phyloP scores from a whole-genome alignment of 1,140 invertebrate genomes.

The Xylocopa sonorina region DNA sequence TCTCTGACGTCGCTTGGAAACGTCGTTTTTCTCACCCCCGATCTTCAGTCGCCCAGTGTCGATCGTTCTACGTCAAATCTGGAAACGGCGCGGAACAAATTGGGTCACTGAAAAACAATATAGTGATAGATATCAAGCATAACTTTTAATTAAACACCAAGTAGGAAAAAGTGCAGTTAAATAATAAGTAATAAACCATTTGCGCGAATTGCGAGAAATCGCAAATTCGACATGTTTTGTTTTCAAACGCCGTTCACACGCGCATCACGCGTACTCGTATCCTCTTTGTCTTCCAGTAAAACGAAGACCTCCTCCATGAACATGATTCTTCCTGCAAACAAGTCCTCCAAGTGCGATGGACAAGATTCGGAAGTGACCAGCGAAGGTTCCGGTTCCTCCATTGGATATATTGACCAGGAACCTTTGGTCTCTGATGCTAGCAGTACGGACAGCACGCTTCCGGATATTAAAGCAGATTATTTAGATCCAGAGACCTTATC shows the following conservation, averaged over 20 bases:
- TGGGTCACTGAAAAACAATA: conserved; percentile 20
- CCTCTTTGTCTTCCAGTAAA: conserved; percentile 58
- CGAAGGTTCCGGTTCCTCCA: conserved; percentile 76
- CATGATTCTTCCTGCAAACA: conserved; percentile 53
- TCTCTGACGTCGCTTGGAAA: neutral
- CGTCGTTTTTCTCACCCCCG: neutral
- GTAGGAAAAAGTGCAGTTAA: no score
- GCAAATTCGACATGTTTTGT: conserved; percentile 75
- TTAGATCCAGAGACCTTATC: conserved; percentile 75
- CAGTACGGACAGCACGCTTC: conserved; percentile 77
- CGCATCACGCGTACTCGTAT: conserved; percentile 66
- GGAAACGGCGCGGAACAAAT: neutral
- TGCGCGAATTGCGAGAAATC: no score
- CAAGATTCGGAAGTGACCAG: conserved; percentile 76
- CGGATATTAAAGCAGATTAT: conserved; percentile 76
- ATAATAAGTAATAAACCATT: no score
- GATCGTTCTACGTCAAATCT: conserved; percentile 5
- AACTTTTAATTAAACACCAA: no score
- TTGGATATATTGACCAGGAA: conserved; percentile 78
- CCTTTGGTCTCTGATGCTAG: conserved; percentile 73
- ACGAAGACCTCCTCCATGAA: conserved; percentile 55
- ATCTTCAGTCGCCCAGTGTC: neutral
- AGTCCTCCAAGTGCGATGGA: conserved; percentile 52
- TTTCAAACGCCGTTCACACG: conserved; percentile 80
- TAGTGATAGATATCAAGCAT: neutral